These are phyloP conservation scores for Anas platyrhynchos DNA, from an alignment of 2,113 vertebrate genomes.

Conservation along the genomic window DNA sequence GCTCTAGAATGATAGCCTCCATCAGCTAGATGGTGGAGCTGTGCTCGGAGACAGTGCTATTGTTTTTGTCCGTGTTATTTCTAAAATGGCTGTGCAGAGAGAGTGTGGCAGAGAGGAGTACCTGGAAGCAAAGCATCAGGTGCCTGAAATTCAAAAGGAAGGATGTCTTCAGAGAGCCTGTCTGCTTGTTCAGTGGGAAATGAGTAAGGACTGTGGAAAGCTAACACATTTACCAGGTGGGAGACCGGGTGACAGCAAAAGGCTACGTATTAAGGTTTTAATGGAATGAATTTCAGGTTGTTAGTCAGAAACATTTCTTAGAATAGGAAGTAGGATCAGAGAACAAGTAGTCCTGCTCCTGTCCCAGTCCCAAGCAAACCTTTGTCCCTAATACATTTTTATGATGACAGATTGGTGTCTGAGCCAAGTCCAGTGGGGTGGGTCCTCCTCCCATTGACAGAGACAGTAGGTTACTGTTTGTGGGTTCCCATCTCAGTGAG, in stretches of 20 bases:
- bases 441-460: background rate
- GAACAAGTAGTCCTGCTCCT: background rate
- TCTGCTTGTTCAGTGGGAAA: conserved; percentile 23
- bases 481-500: background rate
- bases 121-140: background rate
- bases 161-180: background rate
- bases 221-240: background rate
- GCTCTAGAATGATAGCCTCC: conserved; percentile 60
- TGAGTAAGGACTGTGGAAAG: background rate
- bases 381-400: background rate
- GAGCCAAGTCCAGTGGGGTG: background rate
- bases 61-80: conserved; percentile 56
- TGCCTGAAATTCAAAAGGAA: conserved; percentile 61
- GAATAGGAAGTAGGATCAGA: background rate
- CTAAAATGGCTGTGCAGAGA: conserved; percentile 54
- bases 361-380: background rate
- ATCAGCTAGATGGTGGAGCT: conserved; percentile 21
- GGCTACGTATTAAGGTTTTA: background rate
- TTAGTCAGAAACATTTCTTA: background rate
- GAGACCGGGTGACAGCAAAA: background rate
- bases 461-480: background rate
- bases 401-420: background rate
- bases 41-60: background rate
- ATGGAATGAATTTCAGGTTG: background rate
- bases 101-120: background rate